Base-by-base conservation (phyloP, 2,888 invertebrate species). In the Drosophila recens region DNA sequence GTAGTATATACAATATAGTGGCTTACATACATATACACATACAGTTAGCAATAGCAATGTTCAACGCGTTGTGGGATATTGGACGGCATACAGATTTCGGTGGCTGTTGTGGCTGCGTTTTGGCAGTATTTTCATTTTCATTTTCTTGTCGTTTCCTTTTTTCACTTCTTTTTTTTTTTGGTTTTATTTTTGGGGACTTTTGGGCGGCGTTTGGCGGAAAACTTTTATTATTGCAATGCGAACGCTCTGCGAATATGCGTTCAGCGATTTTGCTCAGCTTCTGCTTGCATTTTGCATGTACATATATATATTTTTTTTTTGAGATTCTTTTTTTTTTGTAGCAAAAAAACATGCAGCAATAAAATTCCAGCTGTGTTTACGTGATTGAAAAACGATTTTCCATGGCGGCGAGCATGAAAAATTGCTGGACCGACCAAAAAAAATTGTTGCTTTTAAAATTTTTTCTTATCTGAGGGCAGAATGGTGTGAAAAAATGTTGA, bases 301-400 rank as follows among this genome's bases (percentile, higher is more conserved):
- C 73, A 64, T 54, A 3, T 23, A 2, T 2, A 3, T 4, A 5
- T 52, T 57, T 67, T 51, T 68, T 53, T 57, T 67, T 56, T 40
- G 30, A 40, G 13, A 36, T 53, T 54, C 8, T 30, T 30, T 20
- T 42, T 59, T 62, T 61, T 58, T 73, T 81, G 76, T 71, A 67
- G 71, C 80, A 82, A 85, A 82, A 85, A 84, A 87, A 80, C 85
- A 86, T 57, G 73, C 82, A 85, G 83, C 87, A 88, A 88, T 87
- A 87, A 87, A 88, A 88, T 80, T 85, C 87, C 88, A 88, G 87
- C 87, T 87, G 87, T 83, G 87, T 82, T 86, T 87, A 84, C 87
- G 85, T 87, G 87, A 87, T 87, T 87, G 87, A 81, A 87, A 87
- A 87, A 84, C 82, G 86, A 87, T 87, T 87, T 87, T 87, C 84